Conservation (phyloP, 2,113 vertebrate genomes). For the Microcebus ravelobensis region DNA sequence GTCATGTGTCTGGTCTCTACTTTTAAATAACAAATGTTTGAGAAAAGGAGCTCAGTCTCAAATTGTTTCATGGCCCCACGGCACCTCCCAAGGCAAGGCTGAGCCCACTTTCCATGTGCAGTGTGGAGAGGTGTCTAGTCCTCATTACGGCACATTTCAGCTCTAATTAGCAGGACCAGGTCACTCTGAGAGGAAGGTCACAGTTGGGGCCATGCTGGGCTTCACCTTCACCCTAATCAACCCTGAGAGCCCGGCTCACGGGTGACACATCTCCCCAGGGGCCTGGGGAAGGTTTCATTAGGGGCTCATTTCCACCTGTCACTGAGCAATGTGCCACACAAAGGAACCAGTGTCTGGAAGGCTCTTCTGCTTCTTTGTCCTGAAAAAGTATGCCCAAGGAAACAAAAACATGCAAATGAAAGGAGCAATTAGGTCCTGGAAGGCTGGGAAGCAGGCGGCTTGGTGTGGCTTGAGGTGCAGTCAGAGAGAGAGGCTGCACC, state of each 20-base stretch:
- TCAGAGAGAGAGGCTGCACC: fast-evolving
- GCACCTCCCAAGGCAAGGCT: background rate
- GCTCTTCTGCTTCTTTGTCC: background rate
- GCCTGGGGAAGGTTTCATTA: background rate
- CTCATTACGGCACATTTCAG: fast-evolving
- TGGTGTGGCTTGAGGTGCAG: background rate
- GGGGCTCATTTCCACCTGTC: background rate
- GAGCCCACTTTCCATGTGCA: background rate
- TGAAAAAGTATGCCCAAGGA: background rate
- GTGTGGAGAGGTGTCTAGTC: background rate
- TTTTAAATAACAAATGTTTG: fast-evolving
- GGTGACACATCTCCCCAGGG: background rate
- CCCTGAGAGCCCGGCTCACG: background rate
- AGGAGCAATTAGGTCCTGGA: too few species aligned
- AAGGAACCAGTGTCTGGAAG: background rate
- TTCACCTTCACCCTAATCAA: background rate
- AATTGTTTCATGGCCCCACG: fast-evolving
- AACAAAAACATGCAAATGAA: background rate
- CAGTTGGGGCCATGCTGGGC: background rate
- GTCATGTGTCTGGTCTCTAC: fast-evolving
- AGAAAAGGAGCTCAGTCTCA: background rate
- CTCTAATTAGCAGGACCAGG: background rate
- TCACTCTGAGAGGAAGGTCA: background rate
- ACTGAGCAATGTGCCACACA: background rate
- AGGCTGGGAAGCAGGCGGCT: too few species aligned